A percentile compares a stretch with the other conserved stretches of the same genome.
Conservation (phyloP, 1,140 invertebrate genomes). For the Galleria mellonella region DNA sequence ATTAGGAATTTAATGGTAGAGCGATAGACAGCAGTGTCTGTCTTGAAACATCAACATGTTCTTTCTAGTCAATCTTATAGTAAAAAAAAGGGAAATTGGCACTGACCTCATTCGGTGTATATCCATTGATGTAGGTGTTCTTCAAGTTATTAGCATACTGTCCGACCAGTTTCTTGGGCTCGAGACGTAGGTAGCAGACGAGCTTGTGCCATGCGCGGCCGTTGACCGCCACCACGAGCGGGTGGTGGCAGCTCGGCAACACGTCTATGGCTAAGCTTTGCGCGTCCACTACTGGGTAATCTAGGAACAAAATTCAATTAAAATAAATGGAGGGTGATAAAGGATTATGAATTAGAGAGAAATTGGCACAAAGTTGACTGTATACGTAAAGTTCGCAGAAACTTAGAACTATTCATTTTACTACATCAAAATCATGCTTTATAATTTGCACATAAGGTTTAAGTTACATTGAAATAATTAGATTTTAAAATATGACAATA, state of each 20-base stretch:
- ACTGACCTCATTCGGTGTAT: conserved; percentile 73
- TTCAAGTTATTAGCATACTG: conserved; percentile 74
- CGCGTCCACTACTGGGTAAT: conserved; percentile 67
- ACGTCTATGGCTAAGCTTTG: conserved; percentile 76
- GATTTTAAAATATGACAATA: no score
- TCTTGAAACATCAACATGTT: no score
- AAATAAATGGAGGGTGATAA: neutral
- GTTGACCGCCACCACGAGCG: conserved; percentile 73
- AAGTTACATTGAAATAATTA: no score
- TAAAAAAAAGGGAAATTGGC: no score
- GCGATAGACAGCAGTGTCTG: no score
- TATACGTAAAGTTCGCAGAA: no score
- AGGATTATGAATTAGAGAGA: neutral
- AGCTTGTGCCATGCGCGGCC: conserved; percentile 79
- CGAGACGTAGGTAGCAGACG: conserved; percentile 73
- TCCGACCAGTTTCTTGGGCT: conserved; percentile 76
- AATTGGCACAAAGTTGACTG: no score
- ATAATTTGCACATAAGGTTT: no score
- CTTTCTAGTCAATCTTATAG: no score
- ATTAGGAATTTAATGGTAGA: no score
- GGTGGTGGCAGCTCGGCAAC: conserved; percentile 81
- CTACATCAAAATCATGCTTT: no score
- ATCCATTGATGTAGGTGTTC: conserved; percentile 77
- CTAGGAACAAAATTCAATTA: conserved; percentile 18
- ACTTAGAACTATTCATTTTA: no score